Evolutionary conservation across 2,797 vertebrate genomes (phyloP).

Genomic region (Denticeps clupeoides): DNA sequence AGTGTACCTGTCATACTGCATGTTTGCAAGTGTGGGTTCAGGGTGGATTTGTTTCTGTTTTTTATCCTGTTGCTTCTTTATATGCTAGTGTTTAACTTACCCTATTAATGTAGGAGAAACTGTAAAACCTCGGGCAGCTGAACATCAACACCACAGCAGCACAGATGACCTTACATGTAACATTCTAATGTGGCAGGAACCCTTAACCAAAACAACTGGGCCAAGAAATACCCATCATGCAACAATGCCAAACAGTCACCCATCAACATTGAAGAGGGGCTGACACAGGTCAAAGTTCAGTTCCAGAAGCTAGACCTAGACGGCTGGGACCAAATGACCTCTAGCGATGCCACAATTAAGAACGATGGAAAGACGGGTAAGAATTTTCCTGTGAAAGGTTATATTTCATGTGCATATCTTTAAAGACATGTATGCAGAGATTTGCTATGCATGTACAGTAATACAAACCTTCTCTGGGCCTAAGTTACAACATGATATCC

Average conservation of each 20-base stretch:
- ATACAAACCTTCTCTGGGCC: not conserved
- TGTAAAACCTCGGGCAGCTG: too few species aligned
- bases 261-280: constrained; percentile 84
- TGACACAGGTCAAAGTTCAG: constrained; percentile 83
- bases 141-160: not conserved
- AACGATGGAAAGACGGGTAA: constrained; percentile 95
- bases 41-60: not conserved
- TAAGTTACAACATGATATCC: too few species aligned
- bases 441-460: too few species aligned
- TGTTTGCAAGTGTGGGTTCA: not conserved
- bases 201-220: constrained; percentile 89
- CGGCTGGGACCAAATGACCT: constrained; percentile 72
- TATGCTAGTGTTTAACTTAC: too few species aligned
- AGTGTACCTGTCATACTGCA: constrained; percentile 7
- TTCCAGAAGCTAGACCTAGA: constrained; percentile 79
- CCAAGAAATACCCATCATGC: constrained; percentile 85
- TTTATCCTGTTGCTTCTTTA: not conserved
- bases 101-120: too few species aligned
- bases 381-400: not conserved
- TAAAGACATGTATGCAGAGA: too few species aligned
- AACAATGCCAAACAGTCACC: constrained; percentile 91
- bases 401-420: not conserved
- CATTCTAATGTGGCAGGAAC: constrained; percentile 58
- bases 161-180: not conserved
- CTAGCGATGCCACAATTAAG: constrained; percentile 68